These are phyloP conservation scores for Erpornis zantholeuca DNA, from an alignment of 2,113 vertebrate species.

Conservation along the genomic window DNA sequence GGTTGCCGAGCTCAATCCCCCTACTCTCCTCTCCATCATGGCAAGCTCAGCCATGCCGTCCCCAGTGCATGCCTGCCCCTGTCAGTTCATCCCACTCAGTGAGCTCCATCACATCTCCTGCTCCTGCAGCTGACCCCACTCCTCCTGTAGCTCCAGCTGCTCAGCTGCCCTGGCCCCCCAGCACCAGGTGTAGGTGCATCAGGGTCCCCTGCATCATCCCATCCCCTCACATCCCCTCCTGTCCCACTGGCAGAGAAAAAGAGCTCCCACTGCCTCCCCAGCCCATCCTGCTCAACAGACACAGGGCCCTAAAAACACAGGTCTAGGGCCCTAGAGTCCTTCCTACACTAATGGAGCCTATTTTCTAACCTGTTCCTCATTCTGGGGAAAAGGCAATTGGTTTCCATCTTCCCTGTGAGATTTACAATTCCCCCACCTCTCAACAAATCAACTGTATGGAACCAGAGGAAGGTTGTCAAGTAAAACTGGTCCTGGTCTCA, in stretches of 20 bases:
- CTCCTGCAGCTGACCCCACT: background rate
- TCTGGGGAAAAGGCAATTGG: background rate
- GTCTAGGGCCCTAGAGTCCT: background rate
- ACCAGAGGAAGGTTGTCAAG: background rate
- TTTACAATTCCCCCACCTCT: background rate
- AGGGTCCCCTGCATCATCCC: background rate
- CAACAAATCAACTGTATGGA: background rate
- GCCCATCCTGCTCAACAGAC: rapidly evolving
- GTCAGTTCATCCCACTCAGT: rapidly evolving
- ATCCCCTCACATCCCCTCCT: background rate
- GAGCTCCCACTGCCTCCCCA: background rate
- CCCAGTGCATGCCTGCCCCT: background rate
- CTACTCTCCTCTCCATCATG: background rate
- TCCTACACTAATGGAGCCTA: background rate
- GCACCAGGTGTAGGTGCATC: background rate
- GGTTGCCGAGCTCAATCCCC: background rate
- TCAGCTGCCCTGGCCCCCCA: rapidly evolving
- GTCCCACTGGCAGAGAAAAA: background rate
- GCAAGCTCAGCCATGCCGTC: rapidly evolving
- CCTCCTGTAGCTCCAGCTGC: rapidly evolving
- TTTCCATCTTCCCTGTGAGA: background rate
- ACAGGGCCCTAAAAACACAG: background rate
- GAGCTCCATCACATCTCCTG: background rate
- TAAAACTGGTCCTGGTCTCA: background rate
- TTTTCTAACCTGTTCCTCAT: background rate